Conservation (phyloP, 2,113 vertebrate species). For the Oxyruncus cristatus region DNA sequence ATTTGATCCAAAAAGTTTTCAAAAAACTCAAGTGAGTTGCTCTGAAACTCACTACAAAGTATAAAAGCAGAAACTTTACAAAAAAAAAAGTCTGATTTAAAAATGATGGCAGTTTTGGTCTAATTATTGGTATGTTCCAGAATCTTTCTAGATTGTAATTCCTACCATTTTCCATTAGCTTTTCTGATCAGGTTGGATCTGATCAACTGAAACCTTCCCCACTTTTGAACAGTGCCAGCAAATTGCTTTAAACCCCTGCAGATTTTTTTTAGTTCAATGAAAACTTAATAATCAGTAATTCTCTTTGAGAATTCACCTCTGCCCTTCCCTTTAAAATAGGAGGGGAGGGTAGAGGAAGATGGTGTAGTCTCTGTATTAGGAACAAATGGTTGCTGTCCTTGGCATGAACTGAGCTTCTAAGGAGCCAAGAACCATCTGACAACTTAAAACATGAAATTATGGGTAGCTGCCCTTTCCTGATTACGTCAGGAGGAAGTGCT, state of each 20-base stretch:
- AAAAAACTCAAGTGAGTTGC: neutral
- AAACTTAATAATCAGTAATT: constrained; percentile 8
- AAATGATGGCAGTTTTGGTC: neutral
- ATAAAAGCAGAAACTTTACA: neutral
- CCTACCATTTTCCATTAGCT: neutral
- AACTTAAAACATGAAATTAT: neutral
- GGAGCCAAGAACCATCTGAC: neutral
- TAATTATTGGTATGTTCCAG: neutral
- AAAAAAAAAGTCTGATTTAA: neutral
- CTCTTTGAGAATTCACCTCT: constrained; percentile 3
- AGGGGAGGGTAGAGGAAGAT: neutral
- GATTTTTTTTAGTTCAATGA: constrained; percentile 4
- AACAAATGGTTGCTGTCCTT: neutral
- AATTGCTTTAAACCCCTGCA: neutral
- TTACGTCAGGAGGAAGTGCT: neutral
- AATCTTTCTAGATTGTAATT: neutral
- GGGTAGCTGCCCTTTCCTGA: neutral
- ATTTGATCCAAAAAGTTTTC: neutral
- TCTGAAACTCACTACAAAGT: constrained; percentile 26
- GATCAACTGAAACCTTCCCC: neutral
- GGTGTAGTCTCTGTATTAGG: neutral
- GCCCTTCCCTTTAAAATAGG: neutral
- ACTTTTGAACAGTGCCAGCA: neutral
- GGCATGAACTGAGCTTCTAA: neutral
- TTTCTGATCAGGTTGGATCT: neutral